Evolutionary conservation across 2,888 invertebrate genomes (phyloP), one percentile per base, ranked within the genome.

Genomic region (Eristalis intricaria): DNA sequence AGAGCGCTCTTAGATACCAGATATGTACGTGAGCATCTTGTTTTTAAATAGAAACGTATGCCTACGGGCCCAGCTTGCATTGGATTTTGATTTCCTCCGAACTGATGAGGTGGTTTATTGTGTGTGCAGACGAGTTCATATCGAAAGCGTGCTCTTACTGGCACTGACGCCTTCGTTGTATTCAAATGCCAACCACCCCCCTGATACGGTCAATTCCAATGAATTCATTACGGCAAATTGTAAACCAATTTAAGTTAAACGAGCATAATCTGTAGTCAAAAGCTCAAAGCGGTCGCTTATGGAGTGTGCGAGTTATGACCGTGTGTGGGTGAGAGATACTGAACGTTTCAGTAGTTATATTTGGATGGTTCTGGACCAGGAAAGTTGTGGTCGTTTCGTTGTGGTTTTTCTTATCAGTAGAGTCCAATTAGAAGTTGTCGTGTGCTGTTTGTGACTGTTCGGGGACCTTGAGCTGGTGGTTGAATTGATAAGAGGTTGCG

Each of bases 191-290:
- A 23, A 26, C n/a, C 23, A n/a, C 23, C 26, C n/a, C 38, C 0
- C 1, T 32, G 8, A 29, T 2, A 23, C 1, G 22, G 38, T 23
- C 11, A 5, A 26, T 26, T 26, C 38, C 35, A 11, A 61, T 11
- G n/a, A 26, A 29, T 43, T 71, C 26, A 71, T 29, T 61, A 13
- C n/a, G n/a, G 19, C 1, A 5, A 60, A 40, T 19, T 23, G 23
- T 40, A 13, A 61, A 5, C 29, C 29, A 71, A 61, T 71, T 71
- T 43, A 40, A 61, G 23, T 71, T 13, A 11, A 35, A 56, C 15
- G 60, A 40, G 23, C 8, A 50, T 50, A 50, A 50, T 8, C 50
- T 1, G 19, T 2, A 19, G n/a, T 23, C n/a, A 23, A 4, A 7
- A 11, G 22, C 7, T 38, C 50, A 50, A 19, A 13, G 26, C 26